Base-by-base conservation (phyloP, 2,888 invertebrate genomes). In the Lepidochitona cinerea region DNA sequence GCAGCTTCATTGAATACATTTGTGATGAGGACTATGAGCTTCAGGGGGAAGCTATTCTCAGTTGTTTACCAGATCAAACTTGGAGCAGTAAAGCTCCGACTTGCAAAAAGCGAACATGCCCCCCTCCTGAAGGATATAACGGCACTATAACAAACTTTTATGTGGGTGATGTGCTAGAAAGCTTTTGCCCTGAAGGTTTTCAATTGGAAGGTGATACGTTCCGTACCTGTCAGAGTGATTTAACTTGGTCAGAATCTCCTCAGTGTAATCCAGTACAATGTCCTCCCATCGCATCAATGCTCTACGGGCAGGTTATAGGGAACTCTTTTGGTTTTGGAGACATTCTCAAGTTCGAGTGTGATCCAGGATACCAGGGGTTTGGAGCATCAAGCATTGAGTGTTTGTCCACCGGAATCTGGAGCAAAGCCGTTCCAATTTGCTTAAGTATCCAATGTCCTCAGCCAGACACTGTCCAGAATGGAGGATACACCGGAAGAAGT, bases 1-100 rank as follows among this genome's bases (percentile, higher is more conserved):
- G 59, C 4, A 59, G 23, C 18, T 29, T 59, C 26, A 59, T 59
- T 59, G 59, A 59, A 29, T 86, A 83, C 71, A 54, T 53, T 3
- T 89, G 89, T 72, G 72, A 81, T 7, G 76, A 82, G 14, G 91
- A 90, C 2, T 90, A 87, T 75, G 76, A 82, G 49, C 73, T 90
- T 37, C 71, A 73, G 32, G 89, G 89, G 26, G 74, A 79, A 12
- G 29, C 73, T 6, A 32, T 49, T 4, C n/a, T 68, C 7, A n/a
- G 18, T 9, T 68, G 68, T 49, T 12, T 68, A 6, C 14, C 23
- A 37, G 41, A n/a, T 37, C 26, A 26, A 29, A 33, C 36, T 1
- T 78, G 78, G 78, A 37, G 35, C 18, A 70, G 54, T n/a, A 26
- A 12, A 12, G 37, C 69, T 6, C 78, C 76, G 14, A 33, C 14